Base-by-base conservation (phyloP, 2,888 invertebrate genomes). In the Hoplodrina blanda region DNA sequence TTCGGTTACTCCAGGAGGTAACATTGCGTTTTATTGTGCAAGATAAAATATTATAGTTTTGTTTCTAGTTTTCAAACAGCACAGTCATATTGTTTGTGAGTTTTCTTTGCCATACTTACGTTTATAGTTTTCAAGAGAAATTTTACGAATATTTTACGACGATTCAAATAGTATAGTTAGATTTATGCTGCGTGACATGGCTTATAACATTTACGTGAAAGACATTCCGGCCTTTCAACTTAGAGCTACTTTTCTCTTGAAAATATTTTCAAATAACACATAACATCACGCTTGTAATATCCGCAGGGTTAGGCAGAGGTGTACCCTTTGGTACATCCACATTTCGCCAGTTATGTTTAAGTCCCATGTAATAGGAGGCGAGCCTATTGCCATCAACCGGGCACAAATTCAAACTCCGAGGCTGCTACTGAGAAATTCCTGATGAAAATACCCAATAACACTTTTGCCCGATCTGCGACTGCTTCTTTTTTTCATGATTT, bases 181-280 rank as follows among this genome's bases (percentile, higher is more conserved):
- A 56, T 61, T 61, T 56, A 73, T 61, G 19, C n/a, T 50, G 41
- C 41, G 20, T 63, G 20, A 20, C 11, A 53, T 67, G 15, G 25
- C 20, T 19, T 15, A 64, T 41, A 37, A 54, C 57, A 17, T 64
- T 30, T 50, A 53, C 69, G 15, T 37, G n/a, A 33, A 69, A 52
- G 30, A 53, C 5, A 30, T 46, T 50, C 13, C 25, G n/a, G 13
- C 41, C 25, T 59, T 65, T 59, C 20, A 76, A 49, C 10, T 13
- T 37, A 53, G 37, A 30, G 61, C 52, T 41, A 52, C 20, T 33
- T 46, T 60, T 59, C 30, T 41, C 11, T 0, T 49, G 30, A 63
- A 72, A 72, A 72, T 63, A 46, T 72, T 63, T 46, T 46, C 57
- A 30, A 8, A 49, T 70, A 55, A 56, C 10, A 33, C 33, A 33